Evolutionary conservation across 2,113 vertebrate species (phyloP), one percentile per base, ranked within the genome.

Genomic region (Serilophus lunatus): DNA sequence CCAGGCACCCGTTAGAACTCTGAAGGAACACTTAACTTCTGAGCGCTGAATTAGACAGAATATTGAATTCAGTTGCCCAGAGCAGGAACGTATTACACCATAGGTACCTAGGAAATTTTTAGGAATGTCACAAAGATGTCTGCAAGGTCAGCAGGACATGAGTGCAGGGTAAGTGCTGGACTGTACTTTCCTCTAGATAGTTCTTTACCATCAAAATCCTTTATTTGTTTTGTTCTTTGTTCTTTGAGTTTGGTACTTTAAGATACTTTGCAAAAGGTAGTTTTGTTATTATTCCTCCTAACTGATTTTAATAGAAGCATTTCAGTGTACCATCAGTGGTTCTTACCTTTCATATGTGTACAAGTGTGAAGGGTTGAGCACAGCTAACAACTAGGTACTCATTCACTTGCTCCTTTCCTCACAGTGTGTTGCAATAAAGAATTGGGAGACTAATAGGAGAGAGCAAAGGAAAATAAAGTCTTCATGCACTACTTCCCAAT

Each of bases 371-470:
- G 17, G 28, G 7, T 18, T 28, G 29, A 91, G 35, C 28, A 22
- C 4, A 10, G 38, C 6, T 12, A 82, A 42, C 24, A 50, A 6
- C 13, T 10, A 19, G 23, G 24, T 10, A 35, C 7, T 20, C 35
- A 35, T 3, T 24, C 33, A 38, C 26, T 36, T 2, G 1, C 35
- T 88, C 18, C 18, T 13, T 31, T 20, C 25, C 20, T 12, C 14
- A 24, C 16, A 50, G 25, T 6, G 10, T 9, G 7, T 63, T 42
- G 10, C 22, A 13, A 49, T 9, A 63, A 65, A 66, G 17, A 65
- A 61, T 13, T 1, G 0, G 7, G 16, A 85, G 4, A 4, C 22
- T 19, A 64, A 68, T 72, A 63, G 20, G 31, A 23, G 44, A 26
- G 13, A 56, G 13, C 13, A 60, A 47, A 51, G 18, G 9, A 85